These are phyloP conservation scores for Vultur gryphus DNA, from an alignment of 2,797 vertebrate species.

Conservation along the genomic window DNA sequence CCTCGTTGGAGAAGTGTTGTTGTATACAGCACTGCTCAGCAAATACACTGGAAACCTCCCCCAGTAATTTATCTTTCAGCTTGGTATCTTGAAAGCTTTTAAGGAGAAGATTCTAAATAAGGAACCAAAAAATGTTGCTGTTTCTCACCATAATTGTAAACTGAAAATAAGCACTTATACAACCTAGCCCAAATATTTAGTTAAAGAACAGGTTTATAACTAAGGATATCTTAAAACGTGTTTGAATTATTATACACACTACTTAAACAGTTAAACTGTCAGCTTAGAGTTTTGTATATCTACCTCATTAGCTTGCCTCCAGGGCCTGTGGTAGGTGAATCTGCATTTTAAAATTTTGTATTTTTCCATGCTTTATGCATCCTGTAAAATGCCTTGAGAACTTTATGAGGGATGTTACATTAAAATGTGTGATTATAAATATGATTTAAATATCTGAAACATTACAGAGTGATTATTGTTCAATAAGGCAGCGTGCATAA, in stretches of 20 bases:
- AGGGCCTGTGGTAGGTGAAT: conserved; percentile 70
- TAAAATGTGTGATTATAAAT: conserved; percentile 83
- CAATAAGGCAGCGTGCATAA: conserved; percentile 73
- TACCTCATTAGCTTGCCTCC: conserved; percentile 77
- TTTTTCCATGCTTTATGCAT: conserved; percentile 76
- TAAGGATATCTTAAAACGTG: conserved; percentile 63
- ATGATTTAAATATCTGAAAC: conserved; percentile 81
- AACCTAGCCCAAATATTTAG: conserved; percentile 76
- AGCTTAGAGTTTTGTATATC: conserved; percentile 75
- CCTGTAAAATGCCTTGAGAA: conserved; percentile 78
- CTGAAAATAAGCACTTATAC: conserved; percentile 68
- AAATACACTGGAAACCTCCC: neutral
- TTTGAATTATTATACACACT: conserved; percentile 77
- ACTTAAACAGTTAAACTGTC: conserved; percentile 79
- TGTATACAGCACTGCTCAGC: neutral
- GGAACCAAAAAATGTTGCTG: conserved; percentile 45
- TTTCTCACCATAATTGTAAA: conserved; percentile 67
- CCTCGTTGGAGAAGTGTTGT: neutral
- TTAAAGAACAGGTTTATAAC: conserved; percentile 72
- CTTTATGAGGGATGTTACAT: conserved; percentile 77
- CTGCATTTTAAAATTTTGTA: conserved; percentile 75
- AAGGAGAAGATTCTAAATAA: conserved; percentile 65
- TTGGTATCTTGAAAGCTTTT: conserved; percentile 58
- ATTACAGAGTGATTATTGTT: conserved; percentile 81
- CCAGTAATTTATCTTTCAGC: conserved; percentile 24